These are phyloP conservation scores for Sciurus carolinensis DNA, from an alignment of 2,797 vertebrate species.

Conservation along the genomic window DNA sequence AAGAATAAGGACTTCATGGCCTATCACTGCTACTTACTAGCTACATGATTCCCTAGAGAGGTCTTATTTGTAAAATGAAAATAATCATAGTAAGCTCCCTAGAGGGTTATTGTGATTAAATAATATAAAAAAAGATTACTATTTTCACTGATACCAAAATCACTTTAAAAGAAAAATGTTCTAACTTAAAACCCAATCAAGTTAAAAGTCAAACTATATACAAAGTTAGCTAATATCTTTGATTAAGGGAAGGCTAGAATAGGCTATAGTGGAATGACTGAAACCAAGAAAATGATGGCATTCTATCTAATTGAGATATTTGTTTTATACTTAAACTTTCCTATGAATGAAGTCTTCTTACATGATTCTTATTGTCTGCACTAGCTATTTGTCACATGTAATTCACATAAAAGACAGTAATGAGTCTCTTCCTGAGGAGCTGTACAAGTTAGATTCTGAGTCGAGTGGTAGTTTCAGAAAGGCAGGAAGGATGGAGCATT, in stretches of 20 bases:
- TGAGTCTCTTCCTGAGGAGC: background rate
- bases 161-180: background rate
- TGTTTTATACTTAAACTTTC: background rate
- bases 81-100: background rate
- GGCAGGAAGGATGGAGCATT: background rate
- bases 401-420: background rate
- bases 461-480: background rate
- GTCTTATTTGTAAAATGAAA: background rate
- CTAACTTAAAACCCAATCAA: background rate
- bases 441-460: background rate
- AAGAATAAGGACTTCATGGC: background rate
- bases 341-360: background rate
- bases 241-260: background rate
- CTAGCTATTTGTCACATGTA: background rate
- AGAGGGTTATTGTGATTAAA: background rate
- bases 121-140: background rate
- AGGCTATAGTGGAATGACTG: background rate
- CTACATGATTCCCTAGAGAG: background rate
- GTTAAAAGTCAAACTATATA: background rate
- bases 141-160: background rate
- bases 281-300: background rate
- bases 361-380: background rate
- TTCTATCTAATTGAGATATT: background rate
- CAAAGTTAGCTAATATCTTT: background rate
- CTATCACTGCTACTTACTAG: background rate